A percentile compares a stretch with the other conserved stretches of the same genome.
These are phyloP conservation scores for Troglohyphantes excavatus DNA, from an alignment of 2,888 invertebrate species.

Conservation along the genomic window DNA sequence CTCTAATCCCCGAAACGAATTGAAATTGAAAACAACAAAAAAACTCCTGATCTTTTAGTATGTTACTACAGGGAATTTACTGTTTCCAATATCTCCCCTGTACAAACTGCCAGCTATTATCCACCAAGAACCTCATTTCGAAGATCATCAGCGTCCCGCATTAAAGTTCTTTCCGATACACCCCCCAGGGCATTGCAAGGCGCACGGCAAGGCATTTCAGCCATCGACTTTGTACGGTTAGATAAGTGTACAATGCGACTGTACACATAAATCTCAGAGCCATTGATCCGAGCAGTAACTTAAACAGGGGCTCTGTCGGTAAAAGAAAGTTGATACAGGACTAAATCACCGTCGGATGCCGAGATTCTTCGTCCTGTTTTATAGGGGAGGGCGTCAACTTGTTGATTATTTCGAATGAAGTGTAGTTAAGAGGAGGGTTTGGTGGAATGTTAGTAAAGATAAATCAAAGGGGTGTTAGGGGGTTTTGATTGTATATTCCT, in stretches of 20 bases:
- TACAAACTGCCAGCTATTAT: conserved; percentile 26
- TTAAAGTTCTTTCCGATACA: conserved; percentile 27
- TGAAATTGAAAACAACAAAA: neutral
- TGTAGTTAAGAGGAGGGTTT: too few species aligned
- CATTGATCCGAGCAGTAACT: conserved; percentile 7
- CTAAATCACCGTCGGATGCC: neutral
- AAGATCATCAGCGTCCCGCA: conserved; percentile 29
- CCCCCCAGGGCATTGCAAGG: conserved; percentile 1
- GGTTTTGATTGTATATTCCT: too few species aligned
- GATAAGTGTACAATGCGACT: conserved; percentile 33
- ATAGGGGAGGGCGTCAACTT: too few species aligned
- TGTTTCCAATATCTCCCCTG: conserved; percentile 1
- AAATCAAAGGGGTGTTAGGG: too few species aligned
- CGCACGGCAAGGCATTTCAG: neutral
- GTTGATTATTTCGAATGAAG: too few species aligned
- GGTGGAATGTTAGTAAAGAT: too few species aligned
- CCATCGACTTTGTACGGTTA: neutral
- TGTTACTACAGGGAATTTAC: neutral
- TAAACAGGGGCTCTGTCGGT: neutral
- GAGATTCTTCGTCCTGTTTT: neutral
- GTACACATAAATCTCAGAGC: neutral
- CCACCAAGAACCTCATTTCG: conserved; percentile 21
- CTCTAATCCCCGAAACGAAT: conserved; percentile 9
- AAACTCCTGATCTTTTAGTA: neutral
- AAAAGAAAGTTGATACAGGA: neutral